Conservation (phyloP, 2,113 vertebrate species). For the Henicopernis longicauda region DNA sequence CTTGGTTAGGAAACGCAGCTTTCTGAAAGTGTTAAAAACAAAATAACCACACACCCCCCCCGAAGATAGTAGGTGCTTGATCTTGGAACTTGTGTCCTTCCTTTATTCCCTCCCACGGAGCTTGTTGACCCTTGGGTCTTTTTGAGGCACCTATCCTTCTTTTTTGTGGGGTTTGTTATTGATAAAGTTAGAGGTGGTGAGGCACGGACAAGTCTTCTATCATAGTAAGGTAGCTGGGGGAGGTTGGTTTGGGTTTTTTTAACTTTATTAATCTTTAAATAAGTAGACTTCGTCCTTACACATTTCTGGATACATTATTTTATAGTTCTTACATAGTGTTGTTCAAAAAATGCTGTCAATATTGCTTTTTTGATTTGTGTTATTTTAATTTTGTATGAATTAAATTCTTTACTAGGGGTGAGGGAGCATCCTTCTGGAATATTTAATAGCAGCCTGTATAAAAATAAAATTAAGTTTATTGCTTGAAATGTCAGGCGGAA, state of each 20-base stretch:
- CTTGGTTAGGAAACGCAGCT: not conserved
- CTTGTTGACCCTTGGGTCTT: not conserved
- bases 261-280: not conserved
- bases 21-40: not conserved
- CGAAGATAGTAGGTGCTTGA: not conserved
- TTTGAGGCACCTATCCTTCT: not conserved
- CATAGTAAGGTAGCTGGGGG: accelerated
- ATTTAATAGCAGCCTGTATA: not conserved
- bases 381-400: not conserved
- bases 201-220: not conserved
- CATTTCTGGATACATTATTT: not conserved
- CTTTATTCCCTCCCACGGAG: accelerated
- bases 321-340: not conserved
- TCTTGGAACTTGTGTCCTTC: not conserved
- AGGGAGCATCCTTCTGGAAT: not conserved
- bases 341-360: not conserved
- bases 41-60: not conserved
- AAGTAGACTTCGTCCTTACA: not conserved
- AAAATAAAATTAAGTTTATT: not conserved
- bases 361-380: not conserved
- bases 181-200: not conserved
- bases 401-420: not conserved
- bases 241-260: accelerated
- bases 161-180: not conserved
- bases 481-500: not conserved